Evolutionary conservation across 1,140 invertebrate genomes (phyloP), one percentile per base, ranked within the genome.

Genomic region (Holotrichia oblita): DNA sequence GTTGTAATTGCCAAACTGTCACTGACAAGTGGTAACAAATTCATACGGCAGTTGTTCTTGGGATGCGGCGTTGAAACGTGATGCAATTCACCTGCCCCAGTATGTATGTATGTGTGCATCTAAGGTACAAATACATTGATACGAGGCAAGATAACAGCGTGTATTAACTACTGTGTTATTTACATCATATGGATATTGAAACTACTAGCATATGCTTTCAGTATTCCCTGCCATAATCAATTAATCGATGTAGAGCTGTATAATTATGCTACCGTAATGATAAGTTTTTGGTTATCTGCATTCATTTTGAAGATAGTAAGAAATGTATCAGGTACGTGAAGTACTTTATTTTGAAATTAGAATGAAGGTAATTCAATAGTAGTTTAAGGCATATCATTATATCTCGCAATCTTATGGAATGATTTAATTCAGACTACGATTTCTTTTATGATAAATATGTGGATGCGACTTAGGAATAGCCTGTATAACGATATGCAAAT

Each of bases 1-100:
- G 22, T 22, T 22, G 61, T 69, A 69, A 69, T 69, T 69, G 61
- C 61, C 27, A 34, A 34, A 69, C 61, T 69, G 22, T 69, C 22
- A 69, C 22, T 69, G 61, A 69, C 20, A 27, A 24, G 61, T 69
- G 61, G 61, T 69, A 69, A 69, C 61, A 69, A 69, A 69, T 69
- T 69, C 22, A 69, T 27, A 27, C 20, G 61, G 22, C 24, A 20
- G 61, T 69, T 34, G 22, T 34, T 69, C 61, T 34, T 34, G 9
- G 61, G 20, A 20, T 27, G 17, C 61, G 27, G 61, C 61, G 61
- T 22, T 69, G 22, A 69, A 27, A 2, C 14, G 6, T 17, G 48
- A 6, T 69, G 12, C 22, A 69, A 69, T 69, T 69, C 61, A 69
- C 61, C 61, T 69, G 61, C 61, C 12, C 14, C 27, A 10, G n/a